Base-by-base conservation (phyloP, 2,888 invertebrate species). In the Drosophila nigricruria region DNA sequence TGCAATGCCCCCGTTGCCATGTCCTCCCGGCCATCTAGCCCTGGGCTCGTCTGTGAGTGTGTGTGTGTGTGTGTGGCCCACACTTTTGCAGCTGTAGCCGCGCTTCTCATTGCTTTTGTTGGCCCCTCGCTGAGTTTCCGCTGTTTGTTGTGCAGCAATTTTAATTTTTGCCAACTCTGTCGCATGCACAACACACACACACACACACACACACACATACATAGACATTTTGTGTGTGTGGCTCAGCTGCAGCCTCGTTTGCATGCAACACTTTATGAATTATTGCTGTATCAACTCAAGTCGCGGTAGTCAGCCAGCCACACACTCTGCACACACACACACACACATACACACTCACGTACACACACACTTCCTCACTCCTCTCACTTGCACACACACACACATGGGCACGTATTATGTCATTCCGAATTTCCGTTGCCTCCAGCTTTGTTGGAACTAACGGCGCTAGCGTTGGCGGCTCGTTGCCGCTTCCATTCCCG, bases 231-330 rank as follows among this genome's bases (percentile, higher is more conserved):
- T 66, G 50, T 70, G 64, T 71, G 61, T 75, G 58, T 60, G 81
- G 60, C 82, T 85, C 86, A 87, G 90, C 86, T 89, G 90, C 81
- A 88, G 79, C 81, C 83, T 89, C 88, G 88, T 90, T 89, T 88
- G 90, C 87, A 90, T 90, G 87, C 90, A 90, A 90, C 87, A 88
- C 84, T 90, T 90, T 90, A 90, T 88, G 87, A 88, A 90, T 88
- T 88, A 88, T 88, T 86, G 90, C 87, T 85, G 87, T 85, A 87
- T 87, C 88, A 87, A 88, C 90, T 88, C 86, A 90, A 87, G 87
- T 90, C 87, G 90, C 86, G 89, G 88, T 79, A 66, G 71, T 70
- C 82, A 77, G 64, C 82, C 86, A 88, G 76, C 70, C 72, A 71
- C 74, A 77, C 50, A 66, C 80, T 60, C 77, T 64, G 42, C 58